Percentiles rank a stretch among this genome's conserved stretches.
phyloP scores from a whole-genome alignment of 2,888 invertebrate genomes.

The Drosophila lacicola region DNA sequence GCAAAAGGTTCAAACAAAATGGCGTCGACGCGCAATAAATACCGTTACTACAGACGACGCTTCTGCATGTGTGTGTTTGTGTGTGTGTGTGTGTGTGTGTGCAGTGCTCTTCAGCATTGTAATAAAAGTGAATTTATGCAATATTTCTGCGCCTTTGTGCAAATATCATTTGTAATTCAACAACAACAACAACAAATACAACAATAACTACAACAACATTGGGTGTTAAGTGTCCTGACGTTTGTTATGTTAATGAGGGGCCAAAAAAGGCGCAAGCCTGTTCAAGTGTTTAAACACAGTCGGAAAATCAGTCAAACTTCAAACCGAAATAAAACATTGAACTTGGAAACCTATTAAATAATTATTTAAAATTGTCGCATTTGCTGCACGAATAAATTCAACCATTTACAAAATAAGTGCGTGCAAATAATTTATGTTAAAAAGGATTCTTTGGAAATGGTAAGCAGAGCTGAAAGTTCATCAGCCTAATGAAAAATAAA shows the following conservation, averaged over 20 bases:
- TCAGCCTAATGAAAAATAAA: too few relatives aligned
- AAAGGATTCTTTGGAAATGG: slow-evolving; percentile 1
- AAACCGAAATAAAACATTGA: slow-evolving; percentile 16
- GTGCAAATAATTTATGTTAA: slow-evolving; percentile 7
- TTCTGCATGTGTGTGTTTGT: slow-evolving; percentile 8
- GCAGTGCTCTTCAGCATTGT: slow-evolving; percentile 47
- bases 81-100: slow-evolving; percentile 22
- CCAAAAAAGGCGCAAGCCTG: slow-evolving; percentile 52
- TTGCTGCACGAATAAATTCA: slow-evolving; percentile 2
- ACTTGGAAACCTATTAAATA: slow-evolving; percentile 55
- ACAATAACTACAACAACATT: too few relatives aligned
- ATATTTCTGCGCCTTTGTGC: slow-evolving; percentile 78
- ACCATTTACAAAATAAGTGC: background rate
- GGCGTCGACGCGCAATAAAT: slow-evolving; percentile 80
- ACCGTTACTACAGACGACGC: slow-evolving; percentile 50
- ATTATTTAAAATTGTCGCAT: slow-evolving; percentile 45
- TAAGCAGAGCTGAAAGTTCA: background rate
- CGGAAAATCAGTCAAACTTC: slow-evolving; percentile 13
- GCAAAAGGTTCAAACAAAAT: slow-evolving; percentile 78
- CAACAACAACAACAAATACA: slow-evolving; percentile 42
- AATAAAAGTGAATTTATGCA: slow-evolving; percentile 81
- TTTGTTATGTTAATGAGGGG: slow-evolving; percentile 72
- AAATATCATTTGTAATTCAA: slow-evolving; percentile 73
- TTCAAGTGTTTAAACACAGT: slow-evolving; percentile 33
- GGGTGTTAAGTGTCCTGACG: slow-evolving; percentile 45